Evolutionary conservation across 2,888 invertebrate genomes (phyloP).

Genomic region (Rhabditoides inermis): DNA sequence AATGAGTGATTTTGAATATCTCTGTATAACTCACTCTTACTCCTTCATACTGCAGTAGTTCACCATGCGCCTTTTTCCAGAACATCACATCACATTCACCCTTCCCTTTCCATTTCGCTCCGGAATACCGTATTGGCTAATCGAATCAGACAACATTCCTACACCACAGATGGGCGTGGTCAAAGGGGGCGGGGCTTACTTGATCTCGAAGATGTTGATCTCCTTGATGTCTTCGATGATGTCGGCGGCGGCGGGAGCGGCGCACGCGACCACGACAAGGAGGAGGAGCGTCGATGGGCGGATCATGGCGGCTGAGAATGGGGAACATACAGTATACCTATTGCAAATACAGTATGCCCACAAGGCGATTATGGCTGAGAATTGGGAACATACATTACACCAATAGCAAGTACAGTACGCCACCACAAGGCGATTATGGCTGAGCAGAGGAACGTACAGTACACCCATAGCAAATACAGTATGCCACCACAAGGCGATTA

Average conservation of each 20-base stretch:
- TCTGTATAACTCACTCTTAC: background rate
- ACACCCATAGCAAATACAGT: no score
- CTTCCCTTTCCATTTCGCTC: background rate
- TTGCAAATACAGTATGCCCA: no score
- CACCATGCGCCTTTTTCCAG: background rate
- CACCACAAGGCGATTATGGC: no score
- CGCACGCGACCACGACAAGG: conserved; percentile 4
- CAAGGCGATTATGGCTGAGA: no score
- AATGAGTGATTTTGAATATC: no score
- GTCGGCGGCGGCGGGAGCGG: conserved; percentile 4
- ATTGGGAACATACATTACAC: no score
- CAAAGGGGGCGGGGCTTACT: conserved; percentile 2
- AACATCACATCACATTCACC: background rate
- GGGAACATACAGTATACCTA: no score
- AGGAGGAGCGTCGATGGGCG: no score
- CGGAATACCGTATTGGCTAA: background rate
- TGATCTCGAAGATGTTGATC: conserved; percentile 12
- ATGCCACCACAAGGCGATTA: no score
- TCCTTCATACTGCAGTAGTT: background rate
- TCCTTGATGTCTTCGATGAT: conserved; percentile 13
- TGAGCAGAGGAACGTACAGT: no score
- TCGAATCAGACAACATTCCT: background rate
- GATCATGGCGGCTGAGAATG: no score
- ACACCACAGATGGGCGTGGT: background rate
- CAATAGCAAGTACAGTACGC: no score